Conservation (phyloP, 2,113 vertebrate genomes). For the Apteryx mantelli region DNA sequence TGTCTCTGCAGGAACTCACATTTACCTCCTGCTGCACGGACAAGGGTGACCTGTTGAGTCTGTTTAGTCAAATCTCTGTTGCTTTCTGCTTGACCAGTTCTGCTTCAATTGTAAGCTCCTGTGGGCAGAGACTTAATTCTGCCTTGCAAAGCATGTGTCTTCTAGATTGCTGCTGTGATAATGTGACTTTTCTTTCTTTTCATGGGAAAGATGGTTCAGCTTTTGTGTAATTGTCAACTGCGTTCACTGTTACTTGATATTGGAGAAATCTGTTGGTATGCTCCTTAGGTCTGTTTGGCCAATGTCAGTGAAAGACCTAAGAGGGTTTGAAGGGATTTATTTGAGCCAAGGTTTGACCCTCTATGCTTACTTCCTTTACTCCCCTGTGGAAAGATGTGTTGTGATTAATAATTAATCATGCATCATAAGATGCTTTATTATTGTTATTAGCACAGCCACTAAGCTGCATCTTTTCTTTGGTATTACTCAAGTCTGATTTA, state of each 20-base stretch:
- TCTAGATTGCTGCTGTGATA: background rate
- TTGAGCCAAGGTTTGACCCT: background rate
- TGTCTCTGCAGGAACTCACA: background rate
- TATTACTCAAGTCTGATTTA: background rate
- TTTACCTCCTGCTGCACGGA: background rate
- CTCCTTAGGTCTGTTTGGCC: background rate
- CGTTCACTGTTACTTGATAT: background rate
- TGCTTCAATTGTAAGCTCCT: background rate
- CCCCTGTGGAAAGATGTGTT: background rate
- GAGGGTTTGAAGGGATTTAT: background rate
- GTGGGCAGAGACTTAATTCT: background rate
- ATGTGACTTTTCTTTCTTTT: background rate
- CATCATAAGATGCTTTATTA: background rate
- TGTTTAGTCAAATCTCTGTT: background rate
- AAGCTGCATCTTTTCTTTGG: background rate
- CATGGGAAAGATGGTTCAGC: background rate
- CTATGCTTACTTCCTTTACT: background rate
- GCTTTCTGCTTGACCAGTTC: background rate
- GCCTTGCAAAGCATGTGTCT: background rate
- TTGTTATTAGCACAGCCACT: background rate
- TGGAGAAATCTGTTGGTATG: background rate
- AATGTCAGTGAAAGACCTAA: background rate
- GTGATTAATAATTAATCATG: background rate
- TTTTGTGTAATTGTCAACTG: background rate
- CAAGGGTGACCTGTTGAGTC: background rate